Evolutionary conservation across 2,113 vertebrate species (phyloP).

Genomic region (Oreochromis spilurus): DNA sequence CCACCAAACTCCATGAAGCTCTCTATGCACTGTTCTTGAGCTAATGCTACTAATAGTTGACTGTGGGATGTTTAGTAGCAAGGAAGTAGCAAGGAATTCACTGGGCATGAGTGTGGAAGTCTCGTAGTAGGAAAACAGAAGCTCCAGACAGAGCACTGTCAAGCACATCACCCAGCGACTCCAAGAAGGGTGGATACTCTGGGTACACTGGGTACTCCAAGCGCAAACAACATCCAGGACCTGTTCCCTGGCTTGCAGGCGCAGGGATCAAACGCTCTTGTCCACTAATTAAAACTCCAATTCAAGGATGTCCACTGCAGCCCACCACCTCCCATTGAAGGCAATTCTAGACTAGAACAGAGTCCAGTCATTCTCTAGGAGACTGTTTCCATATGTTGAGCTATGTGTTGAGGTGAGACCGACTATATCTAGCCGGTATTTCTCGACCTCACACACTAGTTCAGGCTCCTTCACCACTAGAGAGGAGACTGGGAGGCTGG

Average conservation of each 20-base stretch:
- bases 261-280: background rate
- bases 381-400: background rate
- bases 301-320: background rate
- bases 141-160: background rate
- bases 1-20: background rate
- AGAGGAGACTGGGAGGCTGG: background rate
- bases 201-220: background rate
- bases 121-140: background rate
- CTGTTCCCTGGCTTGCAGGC: background rate
- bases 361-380: background rate
- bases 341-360: background rate
- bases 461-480: background rate
- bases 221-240: fast-evolving
- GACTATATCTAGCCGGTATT: background rate
- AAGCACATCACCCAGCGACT: background rate
- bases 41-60: background rate
- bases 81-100: background rate
- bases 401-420: background rate
- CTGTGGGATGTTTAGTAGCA: background rate
- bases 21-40: background rate
- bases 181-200: fast-evolving
- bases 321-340: background rate
- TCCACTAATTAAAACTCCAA: background rate
- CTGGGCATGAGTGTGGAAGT: background rate
- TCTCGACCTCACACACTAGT: background rate